A percentile compares a stretch with the other conserved stretches of the same genome.
These are phyloP conservation scores for Drosophila hawaiiensis DNA, from an alignment of 2,888 invertebrate species.

Conservation along the genomic window DNA sequence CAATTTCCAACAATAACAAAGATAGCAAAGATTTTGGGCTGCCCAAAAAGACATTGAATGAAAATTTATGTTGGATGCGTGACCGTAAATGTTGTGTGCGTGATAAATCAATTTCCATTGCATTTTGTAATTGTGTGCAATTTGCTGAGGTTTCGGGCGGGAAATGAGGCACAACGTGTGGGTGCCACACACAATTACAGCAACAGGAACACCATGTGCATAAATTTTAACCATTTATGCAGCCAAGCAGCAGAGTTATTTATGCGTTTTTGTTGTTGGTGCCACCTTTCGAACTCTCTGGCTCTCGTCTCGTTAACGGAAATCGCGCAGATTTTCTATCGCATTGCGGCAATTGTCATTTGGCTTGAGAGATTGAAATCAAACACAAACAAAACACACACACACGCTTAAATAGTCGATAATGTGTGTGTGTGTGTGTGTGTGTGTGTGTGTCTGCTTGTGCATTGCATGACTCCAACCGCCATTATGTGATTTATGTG, in stretches of 20 bases:
- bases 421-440: constrained; percentile 22
- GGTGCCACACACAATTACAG: constrained; percentile 11
- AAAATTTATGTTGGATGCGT: constrained; percentile 77
- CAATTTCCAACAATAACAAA: constrained; percentile 59
- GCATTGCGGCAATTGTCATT: constrained; percentile 73
- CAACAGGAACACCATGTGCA: constrained; percentile 36
- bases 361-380: constrained; percentile 75
- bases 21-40: constrained; percentile 43
- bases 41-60: constrained; percentile 74
- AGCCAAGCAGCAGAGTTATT: constrained; percentile 52
- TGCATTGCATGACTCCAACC: constrained; percentile 63
- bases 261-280: constrained; percentile 55
- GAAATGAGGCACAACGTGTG: neutral
- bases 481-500: constrained; percentile 70
- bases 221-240: constrained; percentile 70
- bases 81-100: constrained; percentile 77
- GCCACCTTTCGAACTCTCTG: constrained; percentile 38
- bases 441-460: constrained; percentile 13
- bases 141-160: constrained; percentile 38
- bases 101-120: constrained; percentile 80
- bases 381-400: constrained; percentile 15
- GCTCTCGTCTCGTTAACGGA: constrained; percentile 55
- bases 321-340: constrained; percentile 69
- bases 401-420: constrained; percentile 3
- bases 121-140: constrained; percentile 78